Evolutionary conservation across 2,797 vertebrate species (phyloP).

Genomic region (Simalia tracyae): DNA sequence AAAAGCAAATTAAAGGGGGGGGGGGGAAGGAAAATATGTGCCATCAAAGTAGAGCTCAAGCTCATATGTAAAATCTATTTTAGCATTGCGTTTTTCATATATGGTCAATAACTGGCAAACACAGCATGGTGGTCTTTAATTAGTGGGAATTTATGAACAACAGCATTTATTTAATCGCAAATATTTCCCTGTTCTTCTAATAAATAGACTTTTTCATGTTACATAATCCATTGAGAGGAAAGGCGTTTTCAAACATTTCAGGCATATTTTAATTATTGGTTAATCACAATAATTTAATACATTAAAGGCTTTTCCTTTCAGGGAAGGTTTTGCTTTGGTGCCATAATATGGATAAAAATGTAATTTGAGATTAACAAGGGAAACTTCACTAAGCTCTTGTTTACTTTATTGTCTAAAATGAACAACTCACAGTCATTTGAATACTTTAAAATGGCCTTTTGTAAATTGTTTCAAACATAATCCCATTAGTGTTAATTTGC

Average conservation of each 20-base stretch:
- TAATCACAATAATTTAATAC: conserved; percentile 50
- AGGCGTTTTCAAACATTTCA: conserved; percentile 49
- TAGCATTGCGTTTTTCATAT: conserved; percentile 30
- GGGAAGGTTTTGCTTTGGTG: conserved; percentile 43
- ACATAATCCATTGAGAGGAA: conserved; percentile 47
- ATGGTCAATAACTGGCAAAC: conserved; percentile 40
- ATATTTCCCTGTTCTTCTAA: conserved; percentile 60
- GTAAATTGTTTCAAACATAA: conserved; percentile 65
- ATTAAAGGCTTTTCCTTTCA: conserved; percentile 23
- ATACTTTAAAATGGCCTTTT: conserved; percentile 62
- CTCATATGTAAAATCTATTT: conserved; percentile 44
- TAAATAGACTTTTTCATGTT: conserved; percentile 43
- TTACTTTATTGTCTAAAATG: conserved; percentile 67
- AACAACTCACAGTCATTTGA: conserved; percentile 63
- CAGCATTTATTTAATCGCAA: conserved; percentile 62
- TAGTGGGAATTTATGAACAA: conserved; percentile 60
- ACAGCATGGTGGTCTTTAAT: conserved; percentile 48
- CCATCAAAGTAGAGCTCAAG: conserved; percentile 30
- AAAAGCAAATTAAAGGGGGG: not conserved
- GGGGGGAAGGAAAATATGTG: not conserved
- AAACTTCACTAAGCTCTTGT: conserved; percentile 64
- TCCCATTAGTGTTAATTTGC: conserved; percentile 69
- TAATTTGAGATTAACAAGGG: conserved; percentile 51
- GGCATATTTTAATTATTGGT: conserved; percentile 46
- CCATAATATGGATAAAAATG: conserved; percentile 45